These are phyloP conservation scores for Ennomos quercinarius DNA, from an alignment of 2,888 invertebrate species.

Conservation along the genomic window DNA sequence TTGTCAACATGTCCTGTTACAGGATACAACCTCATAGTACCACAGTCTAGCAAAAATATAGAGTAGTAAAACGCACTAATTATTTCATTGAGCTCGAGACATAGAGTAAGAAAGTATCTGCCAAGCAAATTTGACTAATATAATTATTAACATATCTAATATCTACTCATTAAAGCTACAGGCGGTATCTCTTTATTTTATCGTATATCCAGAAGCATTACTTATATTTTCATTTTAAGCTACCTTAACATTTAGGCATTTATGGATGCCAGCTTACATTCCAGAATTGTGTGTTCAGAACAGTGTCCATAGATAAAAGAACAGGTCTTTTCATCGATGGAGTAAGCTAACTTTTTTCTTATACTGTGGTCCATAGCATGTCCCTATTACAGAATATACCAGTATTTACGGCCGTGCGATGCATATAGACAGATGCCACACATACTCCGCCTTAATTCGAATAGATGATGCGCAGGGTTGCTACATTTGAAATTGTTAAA, in stretches of 20 bases:
- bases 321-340: not conserved
- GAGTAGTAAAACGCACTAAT: not conserved
- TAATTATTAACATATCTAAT: too few species aligned
- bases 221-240: too few species aligned
- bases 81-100: too few species aligned
- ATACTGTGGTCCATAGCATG: constrained; percentile 47
- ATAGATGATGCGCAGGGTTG: constrained; percentile 79
- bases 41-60: constrained; percentile 3
- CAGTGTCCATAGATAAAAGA: too few species aligned
- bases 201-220: too few species aligned
- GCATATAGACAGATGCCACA: constrained; percentile 83
- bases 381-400: constrained; percentile 74
- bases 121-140: too few species aligned
- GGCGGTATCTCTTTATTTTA: too few species aligned
- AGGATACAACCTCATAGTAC: constrained; percentile 46
- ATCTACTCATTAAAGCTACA: too few species aligned
- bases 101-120: too few species aligned
- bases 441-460: constrained; percentile 82
- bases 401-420: constrained; percentile 75
- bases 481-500: constrained; percentile 10
- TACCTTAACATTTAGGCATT: too few species aligned
- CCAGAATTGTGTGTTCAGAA: too few species aligned
- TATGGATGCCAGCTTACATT: too few species aligned
- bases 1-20: constrained; percentile 61
- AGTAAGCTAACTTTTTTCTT: constrained; percentile 4